phyloP scores from a whole-genome alignment of 2,797 vertebrate species.

The Cyprinella venusta region DNA sequence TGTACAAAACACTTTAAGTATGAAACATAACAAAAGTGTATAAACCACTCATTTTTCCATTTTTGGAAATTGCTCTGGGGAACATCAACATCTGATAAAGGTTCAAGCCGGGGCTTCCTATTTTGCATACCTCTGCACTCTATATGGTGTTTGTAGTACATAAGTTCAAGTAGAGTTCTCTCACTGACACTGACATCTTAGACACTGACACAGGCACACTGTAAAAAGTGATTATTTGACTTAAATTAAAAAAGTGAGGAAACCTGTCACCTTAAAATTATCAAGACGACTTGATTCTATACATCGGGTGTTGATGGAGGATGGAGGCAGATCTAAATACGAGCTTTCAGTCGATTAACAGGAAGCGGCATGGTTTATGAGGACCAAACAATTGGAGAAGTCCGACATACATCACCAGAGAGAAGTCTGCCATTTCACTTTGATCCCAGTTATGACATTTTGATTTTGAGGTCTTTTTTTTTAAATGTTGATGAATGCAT shows the following conservation, averaged over 20 bases:
- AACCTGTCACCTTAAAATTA: too few species aligned
- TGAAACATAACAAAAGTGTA: not conserved
- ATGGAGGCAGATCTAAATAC: not conserved
- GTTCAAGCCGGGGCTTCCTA: not conserved
- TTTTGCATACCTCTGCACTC: not conserved
- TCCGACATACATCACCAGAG: not conserved
- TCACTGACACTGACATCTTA: not conserved
- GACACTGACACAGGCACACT: not conserved
- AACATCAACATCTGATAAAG: not conserved
- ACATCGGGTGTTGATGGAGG: not conserved
- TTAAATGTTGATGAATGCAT: not conserved
- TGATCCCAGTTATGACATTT: not conserved
- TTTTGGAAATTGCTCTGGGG: not conserved
- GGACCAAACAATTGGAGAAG: not conserved
- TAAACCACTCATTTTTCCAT: not conserved
- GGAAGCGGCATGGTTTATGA: not conserved
- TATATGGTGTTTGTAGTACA: not conserved
- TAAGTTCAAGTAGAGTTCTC: not conserved
- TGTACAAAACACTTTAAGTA: not conserved
- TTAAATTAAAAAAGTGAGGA: too few species aligned
- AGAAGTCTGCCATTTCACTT: not conserved
- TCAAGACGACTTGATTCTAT: not conserved
- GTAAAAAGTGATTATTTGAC: too few species aligned
- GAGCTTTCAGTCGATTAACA: not conserved
- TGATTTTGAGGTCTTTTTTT: not conserved